These are phyloP conservation scores for Corythoichthys intestinalis DNA, from an alignment of 2,113 vertebrate species.

Conservation along the genomic window DNA sequence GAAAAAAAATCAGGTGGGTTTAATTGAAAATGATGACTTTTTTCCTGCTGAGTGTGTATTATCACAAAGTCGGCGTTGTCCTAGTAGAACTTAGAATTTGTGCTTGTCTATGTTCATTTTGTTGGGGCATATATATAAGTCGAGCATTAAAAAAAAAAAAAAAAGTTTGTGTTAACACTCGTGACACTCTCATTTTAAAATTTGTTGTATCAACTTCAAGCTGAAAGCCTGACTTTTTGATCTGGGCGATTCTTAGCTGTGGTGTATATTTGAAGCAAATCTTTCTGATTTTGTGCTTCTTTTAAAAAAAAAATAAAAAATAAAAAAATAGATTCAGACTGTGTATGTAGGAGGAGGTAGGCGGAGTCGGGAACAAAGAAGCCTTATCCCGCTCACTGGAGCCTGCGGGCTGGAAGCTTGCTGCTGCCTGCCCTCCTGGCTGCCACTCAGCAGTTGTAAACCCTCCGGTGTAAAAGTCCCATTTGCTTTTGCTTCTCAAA, in stretches of 20 bases:
- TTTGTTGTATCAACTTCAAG: background rate
- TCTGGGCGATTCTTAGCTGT: background rate
- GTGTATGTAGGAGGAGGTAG: conserved; percentile 70
- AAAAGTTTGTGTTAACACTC: background rate
- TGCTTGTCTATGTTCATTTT: too few species aligned
- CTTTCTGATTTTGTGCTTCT: conserved; percentile 5
- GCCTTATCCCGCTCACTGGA: conserved; percentile 81
- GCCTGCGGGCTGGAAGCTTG: conserved; percentile 79
- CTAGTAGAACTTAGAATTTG: too few species aligned
- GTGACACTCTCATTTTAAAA: background rate
- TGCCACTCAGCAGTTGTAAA: conserved; percentile 51
- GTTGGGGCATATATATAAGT: too few species aligned
- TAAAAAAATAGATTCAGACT: conserved; percentile 40
- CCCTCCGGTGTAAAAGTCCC: conserved; percentile 38
- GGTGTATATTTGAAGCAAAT: background rate
- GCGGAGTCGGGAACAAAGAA: conserved; percentile 81
- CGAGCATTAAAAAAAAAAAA: too few species aligned
- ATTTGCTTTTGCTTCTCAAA: conserved; percentile 27
- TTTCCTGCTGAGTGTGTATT: too few species aligned
- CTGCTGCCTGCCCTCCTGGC: conserved; percentile 60
- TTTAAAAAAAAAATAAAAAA: background rate
- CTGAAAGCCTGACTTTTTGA: background rate
- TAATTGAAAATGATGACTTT: too few species aligned
- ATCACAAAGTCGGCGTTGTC: too few species aligned
- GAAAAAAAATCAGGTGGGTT: too few species aligned